Base-by-base conservation (phyloP, 2,113 vertebrate genomes). In the Salminus brasiliensis region DNA sequence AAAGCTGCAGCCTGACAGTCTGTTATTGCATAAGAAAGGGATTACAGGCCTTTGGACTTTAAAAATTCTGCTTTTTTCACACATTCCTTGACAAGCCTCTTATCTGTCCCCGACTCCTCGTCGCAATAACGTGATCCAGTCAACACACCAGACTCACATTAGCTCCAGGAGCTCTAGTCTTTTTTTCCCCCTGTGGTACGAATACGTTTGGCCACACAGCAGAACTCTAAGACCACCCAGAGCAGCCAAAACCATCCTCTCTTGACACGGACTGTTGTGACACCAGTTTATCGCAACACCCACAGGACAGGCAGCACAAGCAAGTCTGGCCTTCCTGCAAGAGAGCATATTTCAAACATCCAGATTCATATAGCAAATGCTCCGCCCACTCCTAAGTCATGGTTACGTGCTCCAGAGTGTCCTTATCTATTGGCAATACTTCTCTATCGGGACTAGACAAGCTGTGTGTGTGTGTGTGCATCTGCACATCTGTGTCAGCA, bases 21-120 rank as follows among this genome's bases (percentile, higher is more conserved):
- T 66, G 62, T 23, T 66, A 66, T 66, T 66, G 32, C n/a, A n/a
- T 66, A 39, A 36, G 32, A 66, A 66, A 39, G 62, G 62, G 32
- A 66, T 66, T 66, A 36, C 62, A 39, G 62, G 9, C 36, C 62
- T 39, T 66, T 39, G 39, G 21, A 39, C 8, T 63, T 63, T 63
- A 29, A 29, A 62, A 4, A 34, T 62, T 65, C 34, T 36, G 15
- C 12, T 39, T 65, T 65, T 66, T 34, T 63, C 21, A 66, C 0
- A 32, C 62, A n/a, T 12, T 23, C 2, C 11, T 66, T 66, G 32
- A 36, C 62, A 66, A n/a, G 32, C 34, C 32, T 39, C 34, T 66
- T 15, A 66, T 66, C 62, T 66, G 32, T 39, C 34, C 34, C 62
- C 21, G 23, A 21, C 32, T 63, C 32, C 60, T 34, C 60, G 4